Conservation (phyloP, 2,113 vertebrate genomes). For the Engraulis encrasicolus region DNA sequence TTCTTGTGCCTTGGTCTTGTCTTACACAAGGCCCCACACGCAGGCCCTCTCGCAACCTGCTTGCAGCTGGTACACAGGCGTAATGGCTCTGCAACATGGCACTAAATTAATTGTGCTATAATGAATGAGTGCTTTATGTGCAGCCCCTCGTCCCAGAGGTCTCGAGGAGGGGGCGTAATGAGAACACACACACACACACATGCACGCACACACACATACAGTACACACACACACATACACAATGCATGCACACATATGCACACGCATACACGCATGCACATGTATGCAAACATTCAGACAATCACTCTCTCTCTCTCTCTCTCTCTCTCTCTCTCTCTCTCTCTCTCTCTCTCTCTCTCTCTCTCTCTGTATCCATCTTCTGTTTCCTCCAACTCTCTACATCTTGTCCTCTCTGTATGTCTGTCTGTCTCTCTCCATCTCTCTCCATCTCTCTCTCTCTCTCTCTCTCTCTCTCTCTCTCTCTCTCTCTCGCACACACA, state of each 20-base stretch:
- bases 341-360: not conserved
- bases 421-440: no score
- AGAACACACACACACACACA: conserved; percentile 23
- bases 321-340: not conserved
- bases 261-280: conserved; percentile 15
- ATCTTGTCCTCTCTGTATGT: no score
- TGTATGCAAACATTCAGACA: not conserved
- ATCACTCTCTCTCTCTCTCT: not conserved
- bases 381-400: no score
- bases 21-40: not conserved
- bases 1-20: no score
- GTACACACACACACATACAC: conserved; percentile 26
- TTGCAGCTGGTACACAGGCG: conserved; percentile 12
- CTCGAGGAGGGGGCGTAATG: conserved; percentile 38
- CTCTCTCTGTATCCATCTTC: no score
- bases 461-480: no score
- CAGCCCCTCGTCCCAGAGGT: conserved; percentile 39
- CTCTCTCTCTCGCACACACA: no score
- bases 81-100: conserved; percentile 48
- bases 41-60: not conserved
- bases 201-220: conserved; percentile 22
- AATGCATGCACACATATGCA: conserved; percentile 27
- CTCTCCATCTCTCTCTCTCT: no score
- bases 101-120: conserved; percentile 55
- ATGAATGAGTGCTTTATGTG: conserved; percentile 57